Conservation (phyloP, 2,888 invertebrate species). For the Scaptomyza polygonia region DNA sequence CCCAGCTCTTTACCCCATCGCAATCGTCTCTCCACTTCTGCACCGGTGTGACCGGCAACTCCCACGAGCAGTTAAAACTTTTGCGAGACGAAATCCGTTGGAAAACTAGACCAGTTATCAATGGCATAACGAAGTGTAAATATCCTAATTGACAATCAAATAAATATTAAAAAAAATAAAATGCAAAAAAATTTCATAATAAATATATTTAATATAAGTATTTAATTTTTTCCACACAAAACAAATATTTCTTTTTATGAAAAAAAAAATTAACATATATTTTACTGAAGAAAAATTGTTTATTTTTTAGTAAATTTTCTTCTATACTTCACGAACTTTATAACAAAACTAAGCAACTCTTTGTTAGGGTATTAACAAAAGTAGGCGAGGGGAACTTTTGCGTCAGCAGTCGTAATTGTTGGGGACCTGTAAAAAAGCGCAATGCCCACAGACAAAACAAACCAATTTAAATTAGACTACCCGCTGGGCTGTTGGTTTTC, state of each 20-base stretch:
- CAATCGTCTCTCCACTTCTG: constrained; percentile 2
- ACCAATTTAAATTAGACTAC: constrained; percentile 82
- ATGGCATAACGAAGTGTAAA: constrained; percentile 9
- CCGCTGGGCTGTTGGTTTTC: constrained; percentile 69
- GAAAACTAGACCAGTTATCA: constrained; percentile 29
- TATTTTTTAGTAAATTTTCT: no score
- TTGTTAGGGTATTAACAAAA: constrained; percentile 28
- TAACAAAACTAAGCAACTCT: not conserved
- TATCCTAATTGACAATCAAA: not conserved
- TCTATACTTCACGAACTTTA: not conserved
- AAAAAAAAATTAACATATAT: no score
- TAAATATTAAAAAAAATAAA: not conserved
- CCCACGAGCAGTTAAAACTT: constrained; percentile 74
- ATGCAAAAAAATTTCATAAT: no score
- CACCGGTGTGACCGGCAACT: constrained; percentile 43
- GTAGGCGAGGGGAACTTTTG: constrained; percentile 16
- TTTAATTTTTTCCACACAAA: no score
- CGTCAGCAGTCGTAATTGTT: constrained; percentile 68
- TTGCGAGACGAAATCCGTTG: constrained; percentile 47
- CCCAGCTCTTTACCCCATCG: constrained; percentile 2
- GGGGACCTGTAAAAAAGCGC: constrained; percentile 72
- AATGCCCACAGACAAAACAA: constrained; percentile 79
- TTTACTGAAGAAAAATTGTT: no score
- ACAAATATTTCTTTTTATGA: no score
- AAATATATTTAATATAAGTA: no score